Base-by-base conservation (phyloP, 2,888 invertebrate species). In the Chymomyza caudatula region DNA sequence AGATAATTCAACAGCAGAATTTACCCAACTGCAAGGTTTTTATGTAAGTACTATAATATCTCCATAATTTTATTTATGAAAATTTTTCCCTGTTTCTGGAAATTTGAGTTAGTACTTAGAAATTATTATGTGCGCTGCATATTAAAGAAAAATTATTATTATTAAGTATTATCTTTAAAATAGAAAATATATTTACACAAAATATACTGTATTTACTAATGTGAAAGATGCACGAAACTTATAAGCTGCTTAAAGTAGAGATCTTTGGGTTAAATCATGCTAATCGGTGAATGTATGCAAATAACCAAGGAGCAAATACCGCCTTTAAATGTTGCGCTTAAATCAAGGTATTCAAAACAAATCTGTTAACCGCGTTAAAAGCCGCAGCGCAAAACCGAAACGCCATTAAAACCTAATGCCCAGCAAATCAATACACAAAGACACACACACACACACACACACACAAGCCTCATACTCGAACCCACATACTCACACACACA, bases 381-480 rank as follows among this genome's bases (percentile, higher is more conserved):
- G 11, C 29, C 29, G 29, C 29, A 37, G 29, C 11, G 29, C 29
- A 51, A 51, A 51, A 53, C 53, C 23, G 25, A 65, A 62, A 57
- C 51, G 22, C 49, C 51, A 71, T 61, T 54, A 52, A 29, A 61
- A 49, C 20, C 56, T 55, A 72, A 65, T 51, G 19, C 51, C 6
- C 17, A 19, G n/a, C 51, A 17, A 17, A 17, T 20, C 19, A 17
- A 20, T 20, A 17, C 8, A 20, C 4, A 19, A 20, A 13, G 8
- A 20, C 22, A 51, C 13, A 13, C 17, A 20, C 8, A 20, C 2
- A 37, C 51, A 17, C 17, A 51, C 51, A 20, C 17, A 17, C 22
- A 13, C 49, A 4, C 17, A 13, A n/a, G n/a, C n/a, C n/a, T n/a
- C 49, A 19, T 6, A 15, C 4, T 17, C 6, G 19, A 5, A 49